Conservation (phyloP, 2,888 invertebrate genomes). For the Silvanus unidentatus region DNA sequence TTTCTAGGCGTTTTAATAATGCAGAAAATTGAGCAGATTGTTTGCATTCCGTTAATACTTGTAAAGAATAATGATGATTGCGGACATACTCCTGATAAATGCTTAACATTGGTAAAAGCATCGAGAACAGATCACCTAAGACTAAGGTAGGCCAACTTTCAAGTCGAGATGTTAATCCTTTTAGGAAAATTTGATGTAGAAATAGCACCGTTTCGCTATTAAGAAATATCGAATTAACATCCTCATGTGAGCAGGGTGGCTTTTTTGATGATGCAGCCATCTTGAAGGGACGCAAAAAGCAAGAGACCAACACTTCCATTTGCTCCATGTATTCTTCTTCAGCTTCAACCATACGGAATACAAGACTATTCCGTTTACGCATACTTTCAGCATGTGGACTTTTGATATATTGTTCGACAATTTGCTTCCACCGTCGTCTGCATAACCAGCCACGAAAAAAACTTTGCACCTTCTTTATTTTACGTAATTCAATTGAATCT, state of each 20-base stretch:
- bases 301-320: conserved; percentile 76
- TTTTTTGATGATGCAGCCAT: conserved; percentile 93
- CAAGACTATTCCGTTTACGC: conserved; percentile 83
- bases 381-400: conserved; percentile 92
- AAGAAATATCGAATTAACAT: conserved; percentile 88
- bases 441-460: conserved; percentile 93
- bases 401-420: conserved; percentile 90
- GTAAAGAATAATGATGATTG: conserved; percentile 90
- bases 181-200: conserved; percentile 89
- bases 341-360: conserved; percentile 87
- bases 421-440: conserved; percentile 87
- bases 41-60: conserved; percentile 88
- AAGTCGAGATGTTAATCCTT: conserved; percentile 83
- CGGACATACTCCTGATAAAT: conserved; percentile 94
- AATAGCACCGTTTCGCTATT: conserved; percentile 90
- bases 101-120: conserved; percentile 89
- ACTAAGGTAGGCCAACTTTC: conserved; percentile 93
- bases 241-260: conserved; percentile 88
- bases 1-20: conserved; percentile 73
- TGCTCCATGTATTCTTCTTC: conserved; percentile 92
- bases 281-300: conserved; percentile 83
- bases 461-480: conserved; percentile 85
- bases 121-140: conserved; percentile 88
- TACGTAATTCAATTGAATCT: conserved; percentile 71
- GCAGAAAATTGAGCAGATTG: conserved; percentile 74